These are phyloP conservation scores for Acrocephalus scirpaceus DNA, from an alignment of 2,797 vertebrate species.

Conservation along the genomic window DNA sequence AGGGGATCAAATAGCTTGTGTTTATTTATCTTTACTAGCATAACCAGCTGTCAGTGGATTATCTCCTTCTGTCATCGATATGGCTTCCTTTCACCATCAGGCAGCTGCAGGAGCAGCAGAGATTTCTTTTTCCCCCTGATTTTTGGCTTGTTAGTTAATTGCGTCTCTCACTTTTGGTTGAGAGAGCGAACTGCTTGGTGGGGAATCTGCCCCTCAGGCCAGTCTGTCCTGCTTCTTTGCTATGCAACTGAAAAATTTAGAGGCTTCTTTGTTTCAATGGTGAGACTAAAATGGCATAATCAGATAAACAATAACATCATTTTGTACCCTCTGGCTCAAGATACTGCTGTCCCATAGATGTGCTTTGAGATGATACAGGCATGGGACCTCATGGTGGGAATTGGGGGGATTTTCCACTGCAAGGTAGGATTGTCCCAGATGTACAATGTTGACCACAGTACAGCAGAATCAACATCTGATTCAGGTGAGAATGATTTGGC, in stretches of 20 bases:
- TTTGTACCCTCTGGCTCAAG: background rate
- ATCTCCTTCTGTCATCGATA: slow-evolving; percentile 35
- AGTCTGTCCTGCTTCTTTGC: background rate
- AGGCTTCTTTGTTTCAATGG: background rate
- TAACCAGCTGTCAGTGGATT: slow-evolving; percentile 45
- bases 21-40: slow-evolving; percentile 53
- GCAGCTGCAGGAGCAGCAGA: slow-evolving; percentile 28
- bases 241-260: background rate
- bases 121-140: background rate
- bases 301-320: background rate
- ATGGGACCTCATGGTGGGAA: background rate
- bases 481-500: background rate
- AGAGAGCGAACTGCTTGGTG: background rate
- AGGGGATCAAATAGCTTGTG: slow-evolving; percentile 28
- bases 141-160: slow-evolving; percentile 21
- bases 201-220: background rate
- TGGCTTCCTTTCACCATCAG: slow-evolving; percentile 21
- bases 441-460: background rate
- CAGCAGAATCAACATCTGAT: background rate
- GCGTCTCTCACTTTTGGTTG: background rate
- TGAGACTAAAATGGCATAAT: background rate
- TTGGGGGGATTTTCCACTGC: background rate
- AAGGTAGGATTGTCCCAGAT: background rate
- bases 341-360: background rate
- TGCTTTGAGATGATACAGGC: background rate